Percentiles rank a stretch among this genome's conserved stretches.
These are phyloP conservation scores for Cettia cetti DNA, from an alignment of 2,113 vertebrate species.

Conservation along the genomic window DNA sequence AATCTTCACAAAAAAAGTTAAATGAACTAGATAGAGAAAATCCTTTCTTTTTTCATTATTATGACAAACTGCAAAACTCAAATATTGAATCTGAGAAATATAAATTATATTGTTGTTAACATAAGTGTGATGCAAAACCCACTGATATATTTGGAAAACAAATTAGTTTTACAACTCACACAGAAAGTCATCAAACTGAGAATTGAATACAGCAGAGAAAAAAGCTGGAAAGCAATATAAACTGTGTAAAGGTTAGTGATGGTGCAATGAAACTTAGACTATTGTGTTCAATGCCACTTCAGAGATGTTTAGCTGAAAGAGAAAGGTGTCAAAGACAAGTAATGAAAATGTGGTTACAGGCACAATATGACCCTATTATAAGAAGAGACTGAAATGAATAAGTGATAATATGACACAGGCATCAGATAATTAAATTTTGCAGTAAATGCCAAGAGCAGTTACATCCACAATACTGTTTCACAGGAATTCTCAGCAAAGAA, in stretches of 20 bases:
- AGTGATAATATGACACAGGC: constrained; percentile 10
- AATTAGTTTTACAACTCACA: neutral
- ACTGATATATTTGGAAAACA: neutral
- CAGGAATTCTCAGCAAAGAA: constrained; percentile 14
- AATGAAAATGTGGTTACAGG: constrained; percentile 14
- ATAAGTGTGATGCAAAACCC: neutral
- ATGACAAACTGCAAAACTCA: neutral
- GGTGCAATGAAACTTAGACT: neutral
- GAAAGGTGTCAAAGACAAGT: constrained; percentile 28
- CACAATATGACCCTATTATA: neutral
- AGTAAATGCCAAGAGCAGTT: neutral
- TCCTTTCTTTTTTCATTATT: neutral
- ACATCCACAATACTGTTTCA: neutral
- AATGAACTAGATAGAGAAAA: neutral
- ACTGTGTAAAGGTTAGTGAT: neutral
- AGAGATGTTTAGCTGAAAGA: constrained; percentile 3
- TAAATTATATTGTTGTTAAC: neutral
- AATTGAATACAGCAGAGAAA: neutral
- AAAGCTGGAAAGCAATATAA: neutral
- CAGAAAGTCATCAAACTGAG: neutral
- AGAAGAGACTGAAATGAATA: neutral
- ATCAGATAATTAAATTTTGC: constrained; percentile 28
- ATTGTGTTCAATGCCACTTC: neutral
- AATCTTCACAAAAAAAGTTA: neutral
- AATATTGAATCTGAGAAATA: neutral